phyloP scores from a whole-genome alignment of 2,888 invertebrate species.

The Drosophila peninsularis region DNA sequence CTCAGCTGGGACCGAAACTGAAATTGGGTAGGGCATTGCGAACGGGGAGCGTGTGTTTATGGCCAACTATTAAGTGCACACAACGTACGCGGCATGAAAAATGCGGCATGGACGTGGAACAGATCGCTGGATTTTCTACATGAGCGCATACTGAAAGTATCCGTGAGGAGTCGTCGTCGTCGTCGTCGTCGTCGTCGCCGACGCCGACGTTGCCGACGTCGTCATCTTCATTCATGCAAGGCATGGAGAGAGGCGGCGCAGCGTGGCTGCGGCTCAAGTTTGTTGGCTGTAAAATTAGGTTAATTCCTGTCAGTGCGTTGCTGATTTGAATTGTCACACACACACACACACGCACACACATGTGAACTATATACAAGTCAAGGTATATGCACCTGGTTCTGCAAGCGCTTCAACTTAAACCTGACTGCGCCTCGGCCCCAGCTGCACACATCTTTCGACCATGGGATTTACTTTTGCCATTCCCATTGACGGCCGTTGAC shows the following conservation, averaged over 20 bases:
- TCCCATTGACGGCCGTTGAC: conserved; percentile 69
- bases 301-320: conserved; percentile 80
- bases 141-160: conserved; percentile 81
- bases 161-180: conserved; percentile 29
- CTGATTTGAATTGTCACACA: conserved; percentile 78
- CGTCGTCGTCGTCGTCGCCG: conserved; percentile 16
- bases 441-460: conserved; percentile 42
- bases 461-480: conserved; percentile 63
- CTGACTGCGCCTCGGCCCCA: conserved; percentile 19
- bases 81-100: conserved; percentile 79
- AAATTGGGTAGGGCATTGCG: conserved; percentile 8
- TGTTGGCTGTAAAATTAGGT: conserved; percentile 80
- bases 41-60: conserved; percentile 66
- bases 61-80: conserved; percentile 80
- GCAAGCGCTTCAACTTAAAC: conserved; percentile 13
- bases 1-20: conserved; percentile 43
- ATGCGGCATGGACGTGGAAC: conserved; percentile 82
- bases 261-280: conserved; percentile 46
- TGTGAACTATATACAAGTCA: background rate
- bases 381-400: conserved; percentile 49
- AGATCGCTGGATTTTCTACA: conserved; percentile 84
- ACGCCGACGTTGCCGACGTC: conserved; percentile 15
- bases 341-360: conserved; percentile 30
- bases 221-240: conserved; percentile 56
- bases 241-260: conserved; percentile 3